Conservation (phyloP, 2,113 vertebrate genomes). For the Taxidea taxus region DNA sequence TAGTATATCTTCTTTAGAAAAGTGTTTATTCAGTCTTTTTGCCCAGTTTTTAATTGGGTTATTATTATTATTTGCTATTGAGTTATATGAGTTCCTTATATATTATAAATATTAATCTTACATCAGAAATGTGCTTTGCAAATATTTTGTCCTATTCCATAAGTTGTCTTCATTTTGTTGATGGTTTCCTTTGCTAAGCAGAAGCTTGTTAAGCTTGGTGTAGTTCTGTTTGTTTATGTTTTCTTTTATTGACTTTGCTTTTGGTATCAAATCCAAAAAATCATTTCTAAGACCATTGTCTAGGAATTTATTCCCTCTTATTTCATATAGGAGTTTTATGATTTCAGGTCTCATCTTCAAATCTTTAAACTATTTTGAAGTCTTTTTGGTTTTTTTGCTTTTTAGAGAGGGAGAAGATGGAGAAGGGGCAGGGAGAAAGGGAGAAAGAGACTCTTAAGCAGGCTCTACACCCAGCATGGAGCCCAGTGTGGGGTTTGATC, state of each 20-base stretch:
- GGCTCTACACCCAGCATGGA: background rate
- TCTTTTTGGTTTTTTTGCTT: background rate
- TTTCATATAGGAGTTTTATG: background rate
- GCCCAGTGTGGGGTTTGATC: background rate
- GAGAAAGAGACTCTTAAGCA: background rate
- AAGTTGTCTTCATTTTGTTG: background rate
- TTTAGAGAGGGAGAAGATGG: background rate
- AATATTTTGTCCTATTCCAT: background rate
- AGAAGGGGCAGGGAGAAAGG: background rate
- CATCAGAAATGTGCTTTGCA: background rate
- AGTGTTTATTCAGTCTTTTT: background rate
- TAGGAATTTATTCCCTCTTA: background rate
- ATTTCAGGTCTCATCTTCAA: background rate
- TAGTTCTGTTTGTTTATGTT: background rate
- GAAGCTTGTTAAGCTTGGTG: background rate
- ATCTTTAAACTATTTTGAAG: background rate
- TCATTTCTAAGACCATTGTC: background rate
- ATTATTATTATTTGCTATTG: background rate
- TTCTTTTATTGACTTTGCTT: background rate
- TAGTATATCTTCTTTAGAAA: background rate
- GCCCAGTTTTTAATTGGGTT: background rate
- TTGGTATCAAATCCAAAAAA: background rate
- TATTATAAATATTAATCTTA: background rate
- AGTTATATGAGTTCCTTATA: background rate
- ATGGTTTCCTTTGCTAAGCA: background rate